Evolutionary conservation across 92 coral and sea anemone genomes (phyloP).

Genomic region (Heliopora coerulea): DNA sequence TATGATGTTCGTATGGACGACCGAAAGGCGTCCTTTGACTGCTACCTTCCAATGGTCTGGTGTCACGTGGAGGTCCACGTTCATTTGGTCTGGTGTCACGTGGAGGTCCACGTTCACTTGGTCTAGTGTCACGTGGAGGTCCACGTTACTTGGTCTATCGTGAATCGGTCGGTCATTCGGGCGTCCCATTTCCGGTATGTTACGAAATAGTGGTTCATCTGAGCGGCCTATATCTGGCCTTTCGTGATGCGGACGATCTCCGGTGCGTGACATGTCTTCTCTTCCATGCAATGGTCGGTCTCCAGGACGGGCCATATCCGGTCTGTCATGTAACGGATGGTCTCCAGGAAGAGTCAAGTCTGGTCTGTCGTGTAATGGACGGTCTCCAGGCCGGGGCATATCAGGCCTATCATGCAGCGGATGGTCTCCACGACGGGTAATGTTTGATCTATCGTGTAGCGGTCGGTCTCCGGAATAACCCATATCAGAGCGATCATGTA

Average conservation of each 20-base stretch:
- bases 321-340: background rate
- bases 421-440: background rate
- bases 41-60: background rate
- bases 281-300: background rate
- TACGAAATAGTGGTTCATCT: background rate
- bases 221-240: constrained; percentile 5
- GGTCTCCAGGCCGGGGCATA: background rate
- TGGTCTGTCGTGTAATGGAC: constrained; percentile 3
- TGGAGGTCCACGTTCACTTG: no score
- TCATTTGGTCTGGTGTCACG: no score
- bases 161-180: background rate
- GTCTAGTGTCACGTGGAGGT: no score
- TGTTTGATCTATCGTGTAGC: constrained; percentile 3
- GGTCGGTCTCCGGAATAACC: background rate
- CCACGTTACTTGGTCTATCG: background rate
- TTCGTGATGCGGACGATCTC: background rate
- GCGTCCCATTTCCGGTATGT: background rate
- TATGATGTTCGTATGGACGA: no score
- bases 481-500: background rate
- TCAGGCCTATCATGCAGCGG: constrained; percentile 10
- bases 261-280: background rate
- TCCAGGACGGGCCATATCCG: constrained; percentile 6
- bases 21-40: constrained; percentile 11
- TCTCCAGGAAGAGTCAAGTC: constrained; percentile 1
- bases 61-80: constrained; percentile 22